Percentiles rank a stretch among this genome's conserved stretches.
Evolutionary conservation across 2,113 vertebrate species (phyloP).

Genomic region (Poeciliopsis turrubarensis): DNA sequence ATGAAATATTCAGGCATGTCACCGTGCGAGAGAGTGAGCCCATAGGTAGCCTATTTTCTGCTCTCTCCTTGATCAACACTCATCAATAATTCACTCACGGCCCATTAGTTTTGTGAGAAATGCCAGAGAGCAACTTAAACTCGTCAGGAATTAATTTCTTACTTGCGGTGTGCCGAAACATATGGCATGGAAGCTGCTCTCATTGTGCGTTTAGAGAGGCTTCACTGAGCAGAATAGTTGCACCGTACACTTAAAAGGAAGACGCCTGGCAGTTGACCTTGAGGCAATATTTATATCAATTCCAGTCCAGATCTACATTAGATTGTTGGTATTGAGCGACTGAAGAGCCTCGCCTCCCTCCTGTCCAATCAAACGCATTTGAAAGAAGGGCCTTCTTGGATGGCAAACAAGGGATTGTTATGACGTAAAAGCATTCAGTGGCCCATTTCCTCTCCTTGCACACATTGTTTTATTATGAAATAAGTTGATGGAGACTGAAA

Average conservation of each 20-base stretch:
- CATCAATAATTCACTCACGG: constrained; percentile 74
- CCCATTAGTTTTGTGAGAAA: constrained; percentile 67
- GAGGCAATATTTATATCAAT: constrained; percentile 51
- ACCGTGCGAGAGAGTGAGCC: constrained; percentile 44
- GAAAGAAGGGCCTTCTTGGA: constrained; percentile 20
- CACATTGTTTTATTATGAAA: constrained; percentile 52
- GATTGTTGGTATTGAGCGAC: constrained; percentile 7
- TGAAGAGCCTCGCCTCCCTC: not conserved
- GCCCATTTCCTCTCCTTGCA: constrained; percentile 46
- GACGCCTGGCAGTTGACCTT: constrained; percentile 48
- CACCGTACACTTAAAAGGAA: constrained; percentile 25
- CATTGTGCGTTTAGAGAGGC: constrained; percentile 28
- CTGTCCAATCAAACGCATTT: constrained; percentile 26
- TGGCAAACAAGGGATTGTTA: constrained; percentile 38
- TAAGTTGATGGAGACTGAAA: constrained; percentile 58
- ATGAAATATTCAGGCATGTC: constrained; percentile 69
- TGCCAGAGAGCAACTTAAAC: constrained; percentile 53
- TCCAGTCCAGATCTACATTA: constrained; percentile 22
- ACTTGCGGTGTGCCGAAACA: constrained; percentile 43
- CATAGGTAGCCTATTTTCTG: constrained; percentile 68
- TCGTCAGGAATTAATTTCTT: constrained; percentile 59
- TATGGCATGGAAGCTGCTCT: constrained; percentile 31
- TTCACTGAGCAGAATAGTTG: constrained; percentile 34
- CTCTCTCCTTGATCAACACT: constrained; percentile 70
- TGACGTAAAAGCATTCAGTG: constrained; percentile 26